These are phyloP conservation scores for Arctocebus calabarensis DNA, from an alignment of 2,797 vertebrate species.

Conservation along the genomic window DNA sequence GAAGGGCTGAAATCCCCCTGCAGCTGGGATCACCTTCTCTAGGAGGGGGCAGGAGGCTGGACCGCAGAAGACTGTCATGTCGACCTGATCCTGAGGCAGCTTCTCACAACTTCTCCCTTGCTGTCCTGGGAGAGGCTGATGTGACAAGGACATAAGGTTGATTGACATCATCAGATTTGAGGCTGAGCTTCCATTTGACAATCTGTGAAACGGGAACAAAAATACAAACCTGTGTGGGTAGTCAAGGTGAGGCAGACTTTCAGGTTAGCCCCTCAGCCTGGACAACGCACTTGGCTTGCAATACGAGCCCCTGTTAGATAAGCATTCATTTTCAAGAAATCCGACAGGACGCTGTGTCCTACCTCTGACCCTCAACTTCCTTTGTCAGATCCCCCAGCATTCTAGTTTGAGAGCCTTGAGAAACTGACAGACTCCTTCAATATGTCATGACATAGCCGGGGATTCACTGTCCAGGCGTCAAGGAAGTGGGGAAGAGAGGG, in stretches of 20 bases:
- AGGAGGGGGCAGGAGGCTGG: too few species aligned
- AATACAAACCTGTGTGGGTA: neutral
- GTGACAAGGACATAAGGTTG: neutral
- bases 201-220: neutral
- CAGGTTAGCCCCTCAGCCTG: too few species aligned
- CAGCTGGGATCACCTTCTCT: rapidly evolving
- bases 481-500: neutral
- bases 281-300: rapidly evolving
- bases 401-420: neutral
- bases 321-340: neutral
- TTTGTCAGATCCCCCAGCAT: too few species aligned
- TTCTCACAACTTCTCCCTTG: neutral
- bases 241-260: neutral
- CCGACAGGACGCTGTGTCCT: rapidly evolving
- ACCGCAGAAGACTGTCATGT: rapidly evolving
- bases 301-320: rapidly evolving
- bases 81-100: rapidly evolving
- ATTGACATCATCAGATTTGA: neutral
- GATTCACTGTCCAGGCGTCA: neutral
- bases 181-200: neutral
- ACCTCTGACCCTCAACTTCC: too few species aligned
- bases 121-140: neutral
- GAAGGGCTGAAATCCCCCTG: neutral
- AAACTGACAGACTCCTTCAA: neutral
- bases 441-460: neutral